Base-by-base conservation (phyloP, 30 jellyfish, hydroid and myxozoan genomes). In the Mastigias papua region DNA sequence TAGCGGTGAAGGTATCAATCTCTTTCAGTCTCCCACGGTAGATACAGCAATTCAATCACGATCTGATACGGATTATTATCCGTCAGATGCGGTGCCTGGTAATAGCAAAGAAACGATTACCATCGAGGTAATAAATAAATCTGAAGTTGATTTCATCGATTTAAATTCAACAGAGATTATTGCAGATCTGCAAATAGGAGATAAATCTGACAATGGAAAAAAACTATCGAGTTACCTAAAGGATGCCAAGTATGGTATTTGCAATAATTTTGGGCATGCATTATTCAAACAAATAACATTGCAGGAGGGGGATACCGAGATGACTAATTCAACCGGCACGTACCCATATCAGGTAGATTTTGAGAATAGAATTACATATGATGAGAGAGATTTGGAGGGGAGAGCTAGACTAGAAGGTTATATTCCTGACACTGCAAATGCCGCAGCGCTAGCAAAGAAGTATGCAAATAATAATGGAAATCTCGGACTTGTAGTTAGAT, bases 331-430 rank as follows among this genome's bases (percentile, higher is more conserved):
- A 0, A 65, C 76, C 7, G 76, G 76, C 7, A 65, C 76, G 1
- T 65, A 65, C 1, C 76, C 76, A 0, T 65, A 65, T 23, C 76
- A 65, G 10, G 34, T 32, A 20, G 76, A 65, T 5, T 65, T 65
- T 65, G 48, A 65, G 3, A 65, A 65, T 21, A 11, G 48, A 2
- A 8, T 65, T 9, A 65, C 76, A 21, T 65, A 65, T 65, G 76
- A 65, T 25, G 76, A 65, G 19, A 65, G 23, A 21, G 76, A 65
- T 65, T 65, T 65, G 48, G 76, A 65, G 35, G 76, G 76, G 16
- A 65, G 76, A 25, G 35, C 54, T 4, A 42, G 54, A 42, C 54
- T 42, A 42, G 54, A 42, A 42, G 54, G 54, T 4, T 42, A 42
- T 42, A 42, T 42, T 42, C 54, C 54, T 8, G 54, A 42, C 13